Evolutionary conservation across 2,888 invertebrate genomes (phyloP).

Genomic region (Lacanobia oleracea): DNA sequence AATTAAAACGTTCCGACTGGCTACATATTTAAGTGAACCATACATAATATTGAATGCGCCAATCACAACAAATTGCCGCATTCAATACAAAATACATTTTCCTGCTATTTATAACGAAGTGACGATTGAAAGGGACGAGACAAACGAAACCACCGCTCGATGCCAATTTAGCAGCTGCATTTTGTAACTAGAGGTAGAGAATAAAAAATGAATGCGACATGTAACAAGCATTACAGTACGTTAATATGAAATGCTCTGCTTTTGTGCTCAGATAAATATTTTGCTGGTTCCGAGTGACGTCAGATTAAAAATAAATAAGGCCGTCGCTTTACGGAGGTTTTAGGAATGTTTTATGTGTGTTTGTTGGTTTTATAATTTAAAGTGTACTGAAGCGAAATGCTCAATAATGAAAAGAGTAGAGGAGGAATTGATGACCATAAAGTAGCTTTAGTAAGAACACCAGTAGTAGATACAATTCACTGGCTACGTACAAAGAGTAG

Average conservation of each 20-base stretch:
- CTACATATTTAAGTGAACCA: constrained; percentile 27
- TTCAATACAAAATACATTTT: constrained; percentile 55
- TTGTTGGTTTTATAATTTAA: constrained; percentile 26
- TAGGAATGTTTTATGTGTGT: constrained; percentile 3
- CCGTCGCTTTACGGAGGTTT: background rate
- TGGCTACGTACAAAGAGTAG: background rate
- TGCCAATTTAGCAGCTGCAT: constrained; percentile 65
- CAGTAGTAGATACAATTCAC: background rate
- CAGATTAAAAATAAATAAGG: constrained; percentile 40
- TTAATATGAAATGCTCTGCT: constrained; percentile 49
- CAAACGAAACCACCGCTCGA: constrained; percentile 66
- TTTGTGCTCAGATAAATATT: constrained; percentile 53
- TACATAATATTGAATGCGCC: constrained; percentile 42
- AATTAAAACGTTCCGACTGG: constrained; percentile 37
- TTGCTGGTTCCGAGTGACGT: constrained; percentile 35
- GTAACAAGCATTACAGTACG: constrained; percentile 50
- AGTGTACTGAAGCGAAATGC: background rate
- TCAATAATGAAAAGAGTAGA: too few relatives aligned
- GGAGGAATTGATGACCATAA: background rate
- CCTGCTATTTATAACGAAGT: constrained; percentile 54
- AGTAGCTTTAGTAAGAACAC: background rate
- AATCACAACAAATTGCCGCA: constrained; percentile 57
- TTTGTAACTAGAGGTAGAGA: constrained; percentile 58
- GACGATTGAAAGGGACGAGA: constrained; percentile 53
- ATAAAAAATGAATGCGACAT: constrained; percentile 62